Conservation (phyloP, 2,888 invertebrate genomes). For the Lepidonotus clava region DNA sequence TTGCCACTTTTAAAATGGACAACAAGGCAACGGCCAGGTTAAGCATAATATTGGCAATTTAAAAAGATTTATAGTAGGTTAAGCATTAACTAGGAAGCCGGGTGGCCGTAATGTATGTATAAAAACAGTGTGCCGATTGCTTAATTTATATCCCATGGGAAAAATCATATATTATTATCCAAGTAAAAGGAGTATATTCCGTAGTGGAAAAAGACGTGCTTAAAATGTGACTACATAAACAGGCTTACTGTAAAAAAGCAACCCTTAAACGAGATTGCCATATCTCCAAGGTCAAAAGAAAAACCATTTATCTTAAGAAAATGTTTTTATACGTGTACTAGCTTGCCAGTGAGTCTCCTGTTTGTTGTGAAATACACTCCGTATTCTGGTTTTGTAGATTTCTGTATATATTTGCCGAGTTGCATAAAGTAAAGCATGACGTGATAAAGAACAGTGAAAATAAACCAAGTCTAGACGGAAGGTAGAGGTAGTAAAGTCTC, state of each 20-base stretch:
- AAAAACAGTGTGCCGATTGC: no score
- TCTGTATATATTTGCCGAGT: not conserved
- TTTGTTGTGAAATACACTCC: not conserved
- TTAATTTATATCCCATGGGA: no score
- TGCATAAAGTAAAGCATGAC: not conserved
- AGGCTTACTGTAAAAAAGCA: not conserved
- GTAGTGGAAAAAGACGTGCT: no score
- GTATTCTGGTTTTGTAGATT: not conserved
- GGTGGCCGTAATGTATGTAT: no score
- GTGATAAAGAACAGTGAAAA: constrained; percentile 7
- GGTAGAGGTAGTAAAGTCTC: not conserved
- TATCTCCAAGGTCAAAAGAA: not conserved
- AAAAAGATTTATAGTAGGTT: no score
- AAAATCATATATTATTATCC: no score
- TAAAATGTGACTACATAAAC: not conserved
- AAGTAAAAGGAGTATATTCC: no score
- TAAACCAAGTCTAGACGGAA: not conserved
- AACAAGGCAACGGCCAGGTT: no score
- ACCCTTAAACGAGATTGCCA: not conserved
- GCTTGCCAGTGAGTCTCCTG: not conserved
- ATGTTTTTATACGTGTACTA: not conserved
- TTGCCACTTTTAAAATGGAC: no score
- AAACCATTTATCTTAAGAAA: not conserved
- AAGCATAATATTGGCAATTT: no score
- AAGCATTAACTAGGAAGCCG: no score